phyloP scores from a whole-genome alignment of 2,797 vertebrate genomes.

The Scolopax bukidnonensis region DNA sequence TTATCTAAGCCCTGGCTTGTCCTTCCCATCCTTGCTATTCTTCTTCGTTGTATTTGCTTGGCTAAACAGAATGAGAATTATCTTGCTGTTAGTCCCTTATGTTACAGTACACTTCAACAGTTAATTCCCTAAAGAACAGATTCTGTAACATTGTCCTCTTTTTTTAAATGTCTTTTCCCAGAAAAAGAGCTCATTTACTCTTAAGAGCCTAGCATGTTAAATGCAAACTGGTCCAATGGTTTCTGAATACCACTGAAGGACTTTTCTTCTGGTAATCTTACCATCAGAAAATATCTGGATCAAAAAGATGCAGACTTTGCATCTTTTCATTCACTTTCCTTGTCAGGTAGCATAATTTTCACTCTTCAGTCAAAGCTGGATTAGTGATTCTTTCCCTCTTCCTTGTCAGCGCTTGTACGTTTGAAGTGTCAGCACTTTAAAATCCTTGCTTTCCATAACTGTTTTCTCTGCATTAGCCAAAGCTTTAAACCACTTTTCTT shows the following conservation, averaged over 20 bases:
- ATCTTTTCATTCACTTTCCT: not conserved
- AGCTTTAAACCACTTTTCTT: not conserved
- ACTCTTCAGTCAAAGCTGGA: not conserved
- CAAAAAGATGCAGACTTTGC: not conserved
- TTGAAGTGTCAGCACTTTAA: not conserved
- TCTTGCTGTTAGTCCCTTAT: not conserved
- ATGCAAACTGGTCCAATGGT: not conserved
- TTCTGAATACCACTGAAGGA: not conserved
- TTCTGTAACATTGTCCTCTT: not conserved
- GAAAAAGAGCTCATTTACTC: not conserved
- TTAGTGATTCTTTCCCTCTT: not conserved
- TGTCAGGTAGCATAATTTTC: constrained; percentile 1
- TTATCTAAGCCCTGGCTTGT: not conserved
- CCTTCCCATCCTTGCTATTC: not conserved
- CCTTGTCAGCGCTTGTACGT: not conserved
- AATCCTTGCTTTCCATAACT: not conserved
- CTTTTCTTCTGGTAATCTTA: not conserved
- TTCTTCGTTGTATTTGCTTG: not conserved
- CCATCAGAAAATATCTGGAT: not conserved
- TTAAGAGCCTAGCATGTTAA: not conserved
- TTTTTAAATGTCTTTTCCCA: not conserved
- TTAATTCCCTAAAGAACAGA: not conserved
- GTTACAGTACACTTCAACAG: not conserved
- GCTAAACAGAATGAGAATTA: not conserved
- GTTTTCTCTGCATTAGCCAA: not conserved